Evolutionary conservation across 2,888 invertebrate species (phyloP), one percentile per base, ranked within the genome.

Genomic region (Lycocerus yunnanus): DNA sequence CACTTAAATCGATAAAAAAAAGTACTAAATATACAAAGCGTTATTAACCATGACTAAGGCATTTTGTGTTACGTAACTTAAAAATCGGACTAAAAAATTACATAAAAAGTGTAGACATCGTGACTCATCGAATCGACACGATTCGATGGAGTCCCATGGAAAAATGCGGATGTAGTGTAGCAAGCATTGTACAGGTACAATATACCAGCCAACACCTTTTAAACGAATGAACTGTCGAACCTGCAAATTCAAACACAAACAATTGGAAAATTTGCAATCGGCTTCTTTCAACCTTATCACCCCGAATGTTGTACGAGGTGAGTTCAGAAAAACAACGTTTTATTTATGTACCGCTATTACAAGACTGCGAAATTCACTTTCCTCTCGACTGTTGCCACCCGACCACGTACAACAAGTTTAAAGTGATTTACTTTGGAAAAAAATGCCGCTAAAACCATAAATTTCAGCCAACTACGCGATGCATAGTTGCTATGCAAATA

Each of bases 371-470:
- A 43, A n/a, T 43, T 43, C 43, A 43, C 43, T 43, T 43, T 43
- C 43, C 13, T 43, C 20, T 18, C 61, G 5, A 63, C 20, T 63
- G 61, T 63, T 63, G 18, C 20, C 21, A 66, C 65, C 58, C 15
- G 71, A 58, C 43, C 43, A 43, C 15, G 43, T 24, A 20, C 43
- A 20, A 43, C 27, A 67, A 71, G 67, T 71, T 67, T 66, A 24
- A 71, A 70, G 65, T 70, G 27, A 70, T 70, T 70, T 67, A 66
- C 71, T 66, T 59, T 27, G 21, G 16, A 24, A 43, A n/a, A 20
- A 58, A 16, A 15, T 66, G 60, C 71, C 60, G 60, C 67, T 71
- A 71, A 66, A 60, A 58, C 61, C 67, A 71, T 71, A 71, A 71
- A 66, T 71, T 71, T 20, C 15, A 59, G 60, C 27, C 13, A 71